Base-by-base conservation (phyloP, 2,888 invertebrate species). In the Glyphotaelius pellucidus region DNA sequence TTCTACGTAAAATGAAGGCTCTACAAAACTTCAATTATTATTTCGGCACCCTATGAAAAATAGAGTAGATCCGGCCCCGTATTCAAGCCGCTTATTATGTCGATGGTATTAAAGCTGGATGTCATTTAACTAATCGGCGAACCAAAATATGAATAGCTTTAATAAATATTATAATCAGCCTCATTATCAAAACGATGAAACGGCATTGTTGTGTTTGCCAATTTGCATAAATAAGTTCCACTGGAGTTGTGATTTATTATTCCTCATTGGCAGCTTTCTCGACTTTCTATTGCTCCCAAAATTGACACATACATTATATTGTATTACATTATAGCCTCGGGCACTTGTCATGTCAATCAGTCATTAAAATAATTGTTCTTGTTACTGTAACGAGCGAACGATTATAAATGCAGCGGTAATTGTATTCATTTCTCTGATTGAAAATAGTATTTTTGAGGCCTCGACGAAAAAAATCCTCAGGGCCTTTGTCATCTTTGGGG, bases 191-290 rank as follows among this genome's bases (percentile, higher is more conserved):
- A 31, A n/a, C 31, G 81, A 15, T 81, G 81, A 81, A 81, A 32
- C 9, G 81, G 81, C 81, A 81, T 81, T 81, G 81, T 81, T 81
- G 9, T 81, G 19, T 30, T 81, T 81, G 32, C 30, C 32, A 31
- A 81, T 81, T 81, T 81, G 81, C 81, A 81, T 81, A 81, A 30
- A 81, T n/a, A 19, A 81, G 81, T 81, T 81, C 81, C 81, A 32
- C 30, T 81, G 31, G 52, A 25, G 52, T 5, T 32, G 30, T 81
- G 81, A 81, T 81, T 81, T 81, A 81, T 81, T 31, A 15, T 14
- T 81, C 32, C 30, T 81, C 31, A 81, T 81, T 32, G 30, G 81
- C 15, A 81, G 25, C 30, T 30, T 31, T 31, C 81, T 32, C 14
- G 3, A 31, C 32, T 81, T 81, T 81, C 81, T 81, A 31, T 81